Percentiles rank a stretch among this genome's conserved stretches.
Evolutionary conservation across 2,797 vertebrate species (phyloP).

Genomic region (Florisuga fusca): DNA sequence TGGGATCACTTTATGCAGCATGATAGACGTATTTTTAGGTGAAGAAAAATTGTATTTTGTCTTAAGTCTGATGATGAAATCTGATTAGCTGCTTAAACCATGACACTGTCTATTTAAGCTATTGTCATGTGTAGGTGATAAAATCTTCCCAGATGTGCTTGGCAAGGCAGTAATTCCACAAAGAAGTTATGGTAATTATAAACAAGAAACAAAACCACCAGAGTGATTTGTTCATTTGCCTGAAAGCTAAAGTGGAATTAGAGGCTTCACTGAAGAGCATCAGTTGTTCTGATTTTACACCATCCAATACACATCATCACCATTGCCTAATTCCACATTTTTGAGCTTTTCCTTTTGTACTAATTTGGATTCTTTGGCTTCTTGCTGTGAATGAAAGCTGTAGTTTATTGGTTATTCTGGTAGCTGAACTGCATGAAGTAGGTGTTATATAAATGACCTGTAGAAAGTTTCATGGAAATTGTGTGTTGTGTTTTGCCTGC

Average conservation of each 20-base stretch:
- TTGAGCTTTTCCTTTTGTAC: background rate
- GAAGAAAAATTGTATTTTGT: background rate
- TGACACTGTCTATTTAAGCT: background rate
- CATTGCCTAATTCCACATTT: background rate
- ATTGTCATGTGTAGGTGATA: background rate
- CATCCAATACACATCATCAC: fast-evolving
- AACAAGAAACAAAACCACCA: background rate
- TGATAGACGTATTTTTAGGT: background rate
- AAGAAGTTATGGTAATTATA: slow-evolving; percentile 13
- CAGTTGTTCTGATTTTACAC: background rate
- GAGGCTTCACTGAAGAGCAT: background rate
- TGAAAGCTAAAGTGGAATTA: background rate
- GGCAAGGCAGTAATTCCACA: slow-evolving; percentile 15
- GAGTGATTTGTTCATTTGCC: background rate
- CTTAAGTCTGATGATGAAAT: slow-evolving; percentile 25
- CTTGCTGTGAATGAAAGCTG: background rate
- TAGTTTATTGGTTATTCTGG: background rate
- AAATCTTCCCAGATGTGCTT: background rate
- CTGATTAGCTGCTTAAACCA: slow-evolving; percentile 15
- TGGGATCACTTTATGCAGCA: background rate
- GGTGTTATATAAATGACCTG: background rate
- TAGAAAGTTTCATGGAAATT: background rate
- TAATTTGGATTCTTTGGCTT: background rate
- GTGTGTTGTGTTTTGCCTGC: background rate
- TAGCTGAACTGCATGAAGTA: background rate